A percentile compares a stretch with the other conserved stretches of the same genome.
These are phyloP conservation scores for Gonioctena quinquepunctata DNA, from an alignment of 1,140 invertebrate genomes.

Conservation along the genomic window DNA sequence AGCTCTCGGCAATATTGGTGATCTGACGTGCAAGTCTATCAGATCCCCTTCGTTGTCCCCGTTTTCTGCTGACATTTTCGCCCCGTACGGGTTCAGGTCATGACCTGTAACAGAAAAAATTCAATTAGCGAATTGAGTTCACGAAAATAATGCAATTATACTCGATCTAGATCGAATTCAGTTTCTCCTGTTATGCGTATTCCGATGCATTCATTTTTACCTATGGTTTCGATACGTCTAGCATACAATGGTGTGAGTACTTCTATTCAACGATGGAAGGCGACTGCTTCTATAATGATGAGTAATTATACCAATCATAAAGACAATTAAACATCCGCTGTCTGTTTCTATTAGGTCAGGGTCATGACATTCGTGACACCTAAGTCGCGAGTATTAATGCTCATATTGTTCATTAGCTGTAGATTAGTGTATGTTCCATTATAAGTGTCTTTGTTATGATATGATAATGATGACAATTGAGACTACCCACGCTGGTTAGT, in stretches of 20 bases:
- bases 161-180: not conserved
- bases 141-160: not conserved
- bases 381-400: not conserved
- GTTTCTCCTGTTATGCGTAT: not conserved
- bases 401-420: not conserved
- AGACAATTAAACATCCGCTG: not conserved
- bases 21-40: slow-evolving; percentile 46
- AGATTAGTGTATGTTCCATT: not conserved
- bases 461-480: not conserved
- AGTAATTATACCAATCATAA: not conserved
- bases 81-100: slow-evolving; percentile 22
- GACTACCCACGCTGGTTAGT: not conserved
- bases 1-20: slow-evolving; percentile 33
- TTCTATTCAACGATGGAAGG: no score
- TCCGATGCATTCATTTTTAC: not conserved
- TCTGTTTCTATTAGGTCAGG: not conserved
- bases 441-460: not conserved
- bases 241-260: no score
- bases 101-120: slow-evolving; percentile 33
- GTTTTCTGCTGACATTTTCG: slow-evolving; percentile 30
- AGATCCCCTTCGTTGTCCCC: slow-evolving; percentile 31
- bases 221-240: no score
- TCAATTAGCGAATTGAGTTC: not conserved
- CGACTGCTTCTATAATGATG: not conserved
- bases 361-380: not conserved